These are phyloP conservation scores for Geococcyx californianus DNA, from an alignment of 2,113 vertebrate genomes.

Conservation along the genomic window DNA sequence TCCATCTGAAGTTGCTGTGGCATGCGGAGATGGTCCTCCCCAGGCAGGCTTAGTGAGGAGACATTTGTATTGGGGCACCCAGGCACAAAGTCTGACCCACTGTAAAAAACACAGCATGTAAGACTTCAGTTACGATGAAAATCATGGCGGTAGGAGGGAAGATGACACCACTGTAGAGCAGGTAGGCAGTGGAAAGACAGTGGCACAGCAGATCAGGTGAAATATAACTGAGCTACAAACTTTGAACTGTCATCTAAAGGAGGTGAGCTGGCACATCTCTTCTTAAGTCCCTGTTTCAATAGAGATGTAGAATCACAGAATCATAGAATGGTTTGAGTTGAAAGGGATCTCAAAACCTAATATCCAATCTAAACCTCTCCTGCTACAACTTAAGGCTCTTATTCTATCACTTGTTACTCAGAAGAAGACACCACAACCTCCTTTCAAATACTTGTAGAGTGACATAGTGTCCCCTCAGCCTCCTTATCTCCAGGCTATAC, in stretches of 20 bases:
- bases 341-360: too few species aligned
- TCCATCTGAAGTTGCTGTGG: background rate
- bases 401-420: too few species aligned
- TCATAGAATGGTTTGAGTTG: too few species aligned
- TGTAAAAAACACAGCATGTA: background rate
- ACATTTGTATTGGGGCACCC: background rate
- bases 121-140: fast-evolving
- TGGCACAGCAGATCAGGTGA: background rate
- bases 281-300: background rate
- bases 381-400: too few species aligned
- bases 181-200: background rate
- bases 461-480: too few species aligned
- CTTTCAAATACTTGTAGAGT: too few species aligned
- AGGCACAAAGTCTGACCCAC: background rate
- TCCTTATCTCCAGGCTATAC: too few species aligned
- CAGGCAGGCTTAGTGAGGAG: background rate
- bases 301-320: too few species aligned
- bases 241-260: background rate
- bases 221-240: background rate
- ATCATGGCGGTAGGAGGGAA: background rate
- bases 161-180: background rate
- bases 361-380: too few species aligned
- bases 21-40: fast-evolving
- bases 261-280: background rate
- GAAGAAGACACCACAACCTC: too few species aligned